These are phyloP conservation scores for Zygothrica quintamaculata DNA, from an alignment of 2,888 invertebrate genomes.

Conservation along the genomic window DNA sequence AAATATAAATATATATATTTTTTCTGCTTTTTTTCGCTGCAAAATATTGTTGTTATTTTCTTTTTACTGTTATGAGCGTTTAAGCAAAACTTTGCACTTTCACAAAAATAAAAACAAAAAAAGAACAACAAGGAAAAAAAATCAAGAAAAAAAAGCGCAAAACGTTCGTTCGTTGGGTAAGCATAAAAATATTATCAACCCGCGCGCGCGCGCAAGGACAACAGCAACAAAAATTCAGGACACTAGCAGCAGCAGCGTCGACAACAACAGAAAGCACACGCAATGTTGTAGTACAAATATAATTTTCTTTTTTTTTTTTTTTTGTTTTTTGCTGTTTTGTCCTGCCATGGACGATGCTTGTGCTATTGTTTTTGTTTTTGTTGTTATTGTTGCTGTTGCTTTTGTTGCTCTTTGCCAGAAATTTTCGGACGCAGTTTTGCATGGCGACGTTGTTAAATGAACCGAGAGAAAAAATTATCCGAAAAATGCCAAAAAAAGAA, in stretches of 20 bases:
- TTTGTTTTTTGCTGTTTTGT: conserved; percentile 16
- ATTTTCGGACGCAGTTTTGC: conserved; percentile 70
- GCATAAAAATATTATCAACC: conserved; percentile 77
- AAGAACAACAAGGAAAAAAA: conserved; percentile 14
- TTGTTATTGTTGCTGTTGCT: conserved; percentile 32
- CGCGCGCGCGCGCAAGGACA: conserved; percentile 45
- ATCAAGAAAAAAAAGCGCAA: conserved; percentile 38
- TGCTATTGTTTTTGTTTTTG: conserved; percentile 44
- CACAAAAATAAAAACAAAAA: conserved; percentile 28
- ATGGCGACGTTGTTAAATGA: conserved; percentile 73
- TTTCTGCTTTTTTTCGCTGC: conserved; percentile 19
- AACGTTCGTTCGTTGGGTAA: conserved; percentile 70
- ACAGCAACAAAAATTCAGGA: conserved; percentile 25
- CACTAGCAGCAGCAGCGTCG: conserved; percentile 26
- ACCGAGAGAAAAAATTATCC: conserved; percentile 70
- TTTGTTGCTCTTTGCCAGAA: conserved; percentile 51
- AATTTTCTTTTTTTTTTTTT: conserved; percentile 54
- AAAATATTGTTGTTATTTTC: conserved; percentile 45
- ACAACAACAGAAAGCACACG: conserved; percentile 42
- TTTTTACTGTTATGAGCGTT: conserved; percentile 74
- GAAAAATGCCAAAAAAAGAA: conserved; percentile 47
- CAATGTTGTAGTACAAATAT: conserved; percentile 72
- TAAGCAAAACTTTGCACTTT: conserved; percentile 73
- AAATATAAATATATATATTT: too few relatives aligned
- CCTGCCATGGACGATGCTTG: conserved; percentile 1